phyloP scores from a whole-genome alignment of 2,888 invertebrate genomes.

The Lagria hirta region DNA sequence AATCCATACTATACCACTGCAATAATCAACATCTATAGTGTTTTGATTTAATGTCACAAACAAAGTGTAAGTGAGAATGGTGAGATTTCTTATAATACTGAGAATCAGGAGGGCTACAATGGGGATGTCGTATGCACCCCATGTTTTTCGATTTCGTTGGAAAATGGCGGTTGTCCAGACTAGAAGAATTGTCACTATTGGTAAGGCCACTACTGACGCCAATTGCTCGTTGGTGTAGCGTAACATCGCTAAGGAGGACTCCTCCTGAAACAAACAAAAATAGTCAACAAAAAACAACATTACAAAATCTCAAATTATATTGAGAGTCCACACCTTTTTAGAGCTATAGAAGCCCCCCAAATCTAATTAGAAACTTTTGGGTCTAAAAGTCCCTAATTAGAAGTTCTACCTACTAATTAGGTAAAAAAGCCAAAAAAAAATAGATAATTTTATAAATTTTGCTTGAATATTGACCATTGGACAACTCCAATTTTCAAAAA shows the following conservation, averaged over 20 bases:
- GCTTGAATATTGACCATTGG: too few relatives aligned
- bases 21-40: conserved; percentile 47
- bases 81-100: conserved; percentile 52
- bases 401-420: too few relatives aligned
- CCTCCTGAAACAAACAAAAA: conserved; percentile 4
- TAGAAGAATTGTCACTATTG: conserved; percentile 54
- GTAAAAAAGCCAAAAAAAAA: too few relatives aligned
- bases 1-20: conserved; percentile 56
- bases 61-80: conserved; percentile 50
- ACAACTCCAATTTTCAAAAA: too few relatives aligned
- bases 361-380: too few relatives aligned
- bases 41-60: conserved; percentile 42
- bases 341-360: too few relatives aligned
- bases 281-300: too few relatives aligned
- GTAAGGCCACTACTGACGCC: conserved; percentile 53
- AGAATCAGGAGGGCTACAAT: conserved; percentile 54
- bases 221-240: conserved; percentile 49
- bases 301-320: too few relatives aligned
- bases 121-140: conserved; percentile 59
- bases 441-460: too few relatives aligned
- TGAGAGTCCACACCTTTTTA: too few relatives aligned
- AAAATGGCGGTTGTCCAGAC: conserved; percentile 57
- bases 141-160: conserved; percentile 56
- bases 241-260: conserved; percentile 47
- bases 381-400: too few relatives aligned